Evolutionary conservation across 2,797 vertebrate species (phyloP).

Genomic region (Pygocentrus nattereri): DNA sequence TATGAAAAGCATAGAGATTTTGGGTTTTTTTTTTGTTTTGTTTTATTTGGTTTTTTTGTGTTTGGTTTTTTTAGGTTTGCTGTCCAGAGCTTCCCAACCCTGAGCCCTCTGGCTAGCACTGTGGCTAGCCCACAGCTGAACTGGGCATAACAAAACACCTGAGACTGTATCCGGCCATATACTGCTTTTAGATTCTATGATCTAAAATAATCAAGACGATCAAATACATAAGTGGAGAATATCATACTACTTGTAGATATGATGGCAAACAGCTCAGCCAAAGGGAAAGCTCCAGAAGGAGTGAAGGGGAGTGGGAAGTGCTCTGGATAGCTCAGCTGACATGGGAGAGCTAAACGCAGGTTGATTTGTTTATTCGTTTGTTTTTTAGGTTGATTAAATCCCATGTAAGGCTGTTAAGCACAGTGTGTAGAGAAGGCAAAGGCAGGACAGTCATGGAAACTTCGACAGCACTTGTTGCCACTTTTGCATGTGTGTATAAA

Average conservation of each 20-base stretch:
- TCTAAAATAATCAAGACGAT: no score
- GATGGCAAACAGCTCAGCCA: background rate
- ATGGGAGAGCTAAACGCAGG: background rate
- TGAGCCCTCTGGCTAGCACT: background rate
- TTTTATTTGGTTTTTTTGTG: background rate
- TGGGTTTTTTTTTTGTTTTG: slow-evolving; percentile 13
- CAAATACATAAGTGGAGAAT: no score
- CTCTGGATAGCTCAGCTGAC: background rate
- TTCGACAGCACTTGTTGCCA: slow-evolving; percentile 50
- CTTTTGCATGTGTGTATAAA: slow-evolving; percentile 52
- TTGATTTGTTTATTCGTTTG: slow-evolving; percentile 2
- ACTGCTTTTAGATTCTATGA: no score
- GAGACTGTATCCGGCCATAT: no score
- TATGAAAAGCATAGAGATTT: background rate
- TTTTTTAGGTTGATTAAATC: slow-evolving; percentile 31
- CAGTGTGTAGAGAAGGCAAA: slow-evolving; percentile 42
- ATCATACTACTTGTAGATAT: background rate
- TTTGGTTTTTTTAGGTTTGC: background rate
- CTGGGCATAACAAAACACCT: background rate
- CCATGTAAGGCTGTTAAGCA: slow-evolving; percentile 19
- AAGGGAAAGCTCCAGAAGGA: background rate
- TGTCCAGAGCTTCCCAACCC: background rate
- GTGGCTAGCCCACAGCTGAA: background rate
- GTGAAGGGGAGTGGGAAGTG: background rate
- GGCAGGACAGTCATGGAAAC: slow-evolving; percentile 25